phyloP scores from a whole-genome alignment of 1,140 invertebrate species.

The Pemphigus obesinymphae region DNA sequence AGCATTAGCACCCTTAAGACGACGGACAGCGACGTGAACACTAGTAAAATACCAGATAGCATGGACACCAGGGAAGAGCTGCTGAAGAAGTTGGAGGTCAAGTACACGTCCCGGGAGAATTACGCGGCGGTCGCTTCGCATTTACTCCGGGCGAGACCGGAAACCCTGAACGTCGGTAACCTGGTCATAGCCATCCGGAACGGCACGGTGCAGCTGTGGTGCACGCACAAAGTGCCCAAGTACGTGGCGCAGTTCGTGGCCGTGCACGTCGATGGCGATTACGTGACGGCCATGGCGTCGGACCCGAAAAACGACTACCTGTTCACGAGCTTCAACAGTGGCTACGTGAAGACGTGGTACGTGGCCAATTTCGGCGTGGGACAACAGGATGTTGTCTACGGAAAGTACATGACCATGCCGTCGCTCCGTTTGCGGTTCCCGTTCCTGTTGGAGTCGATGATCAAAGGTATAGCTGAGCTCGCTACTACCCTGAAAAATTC shows the following conservation, averaged over 20 bases:
- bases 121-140: neutral
- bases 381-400: too few relatives aligned
- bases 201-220: slow-evolving; percentile 23
- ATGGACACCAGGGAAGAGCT: neutral
- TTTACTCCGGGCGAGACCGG: neutral
- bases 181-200: slow-evolving; percentile 18
- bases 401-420: neutral
- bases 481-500: neutral
- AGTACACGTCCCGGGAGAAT: neutral
- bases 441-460: neutral
- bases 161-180: neutral
- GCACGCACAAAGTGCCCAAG: neutral
- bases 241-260: neutral
- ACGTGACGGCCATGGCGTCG: neutral
- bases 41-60: neutral
- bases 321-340: neutral
- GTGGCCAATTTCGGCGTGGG: neutral
- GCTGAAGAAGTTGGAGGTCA: neutral
- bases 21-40: neutral
- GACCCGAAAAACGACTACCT: neutral
- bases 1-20: neutral
- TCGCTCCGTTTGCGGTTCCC: neutral
- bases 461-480: neutral
- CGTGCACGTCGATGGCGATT: neutral
- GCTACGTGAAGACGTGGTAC: neutral